Percentiles rank a stretch among this genome's conserved stretches.
Evolutionary conservation across 23 tunicate genomes (phyloP).

Genomic region (Oikopleura dioica): DNA sequence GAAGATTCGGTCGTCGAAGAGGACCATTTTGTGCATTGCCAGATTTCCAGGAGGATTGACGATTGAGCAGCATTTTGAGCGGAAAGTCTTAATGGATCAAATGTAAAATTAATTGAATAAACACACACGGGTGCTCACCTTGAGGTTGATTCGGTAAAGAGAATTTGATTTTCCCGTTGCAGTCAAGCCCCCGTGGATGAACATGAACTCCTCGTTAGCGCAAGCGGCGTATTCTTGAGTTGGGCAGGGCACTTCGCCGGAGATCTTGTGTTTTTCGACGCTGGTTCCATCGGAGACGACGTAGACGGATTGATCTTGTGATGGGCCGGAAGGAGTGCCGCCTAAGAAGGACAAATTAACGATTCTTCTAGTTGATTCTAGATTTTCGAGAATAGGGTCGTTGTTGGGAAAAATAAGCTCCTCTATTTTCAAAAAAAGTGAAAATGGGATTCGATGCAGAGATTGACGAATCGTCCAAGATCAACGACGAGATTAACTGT

Average conservation of each 20-base stretch:
- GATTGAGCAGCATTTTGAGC: background rate
- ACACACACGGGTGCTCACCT: too few relatives aligned
- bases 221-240: background rate
- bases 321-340: background rate
- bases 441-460: too few relatives aligned
- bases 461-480: too few relatives aligned
- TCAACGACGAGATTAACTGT: too few relatives aligned
- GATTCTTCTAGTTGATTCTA: too few relatives aligned
- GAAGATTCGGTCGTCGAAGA: background rate
- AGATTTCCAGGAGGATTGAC: background rate
- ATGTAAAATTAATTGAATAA: too few relatives aligned
- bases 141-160: background rate
- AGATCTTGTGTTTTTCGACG: background rate
- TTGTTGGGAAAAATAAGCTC: too few relatives aligned
- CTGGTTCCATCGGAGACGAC: background rate
- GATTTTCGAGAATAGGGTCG: too few relatives aligned
- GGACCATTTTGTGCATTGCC: conserved; percentile 6
- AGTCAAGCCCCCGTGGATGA: background rate
- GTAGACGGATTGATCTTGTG: background rate
- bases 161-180: background rate
- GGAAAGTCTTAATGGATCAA: background rate
- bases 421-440: too few relatives aligned
- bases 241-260: background rate
- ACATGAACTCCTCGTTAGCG: background rate
- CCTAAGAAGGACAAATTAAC: too few relatives aligned